These are phyloP conservation scores for Drosophila diplacantha DNA, from an alignment of 2,888 invertebrate genomes.

Conservation along the genomic window DNA sequence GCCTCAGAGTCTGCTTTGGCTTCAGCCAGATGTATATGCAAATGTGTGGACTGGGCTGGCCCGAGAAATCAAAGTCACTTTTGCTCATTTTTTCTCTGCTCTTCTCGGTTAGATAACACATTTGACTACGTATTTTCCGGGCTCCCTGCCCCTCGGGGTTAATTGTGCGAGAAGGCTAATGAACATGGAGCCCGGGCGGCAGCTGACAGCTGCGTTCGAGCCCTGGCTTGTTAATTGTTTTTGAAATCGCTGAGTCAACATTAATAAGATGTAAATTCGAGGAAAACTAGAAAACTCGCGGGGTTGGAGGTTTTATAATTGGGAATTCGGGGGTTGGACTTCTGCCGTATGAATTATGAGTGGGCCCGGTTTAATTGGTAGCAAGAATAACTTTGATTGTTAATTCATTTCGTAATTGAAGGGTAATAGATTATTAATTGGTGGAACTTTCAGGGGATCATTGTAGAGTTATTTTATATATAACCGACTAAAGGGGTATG, in stretches of 20 bases:
- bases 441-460: too few relatives aligned
- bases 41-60: slow-evolving; percentile 31
- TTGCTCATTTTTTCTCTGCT: slow-evolving; percentile 41
- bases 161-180: slow-evolving; percentile 49
- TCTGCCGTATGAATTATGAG: slow-evolving; percentile 22
- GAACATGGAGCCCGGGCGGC: slow-evolving; percentile 30
- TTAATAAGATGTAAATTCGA: slow-evolving; percentile 34
- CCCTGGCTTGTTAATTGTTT: slow-evolving; percentile 47
- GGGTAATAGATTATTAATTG: not conserved
- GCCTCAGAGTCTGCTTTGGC: slow-evolving; percentile 22
- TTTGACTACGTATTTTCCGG: slow-evolving; percentile 16
- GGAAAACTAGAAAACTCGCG: slow-evolving; percentile 29
- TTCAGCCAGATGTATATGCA: slow-evolving; percentile 41
- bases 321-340: slow-evolving; percentile 20
- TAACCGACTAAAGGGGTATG: not conserved
- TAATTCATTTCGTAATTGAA: slow-evolving; percentile 31
- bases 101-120: slow-evolving; percentile 43
- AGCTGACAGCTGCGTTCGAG: slow-evolving; percentile 25
- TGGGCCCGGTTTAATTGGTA: slow-evolving; percentile 14
- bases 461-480: not conserved
- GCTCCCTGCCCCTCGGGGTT: slow-evolving; percentile 36
- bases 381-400: slow-evolving; percentile 22
- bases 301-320: slow-evolving; percentile 25
- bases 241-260: slow-evolving; percentile 29
- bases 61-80: slow-evolving; percentile 53